Evolutionary conservation across 2,888 invertebrate species (phyloP).

Genomic region (Acronicta aceris): DNA sequence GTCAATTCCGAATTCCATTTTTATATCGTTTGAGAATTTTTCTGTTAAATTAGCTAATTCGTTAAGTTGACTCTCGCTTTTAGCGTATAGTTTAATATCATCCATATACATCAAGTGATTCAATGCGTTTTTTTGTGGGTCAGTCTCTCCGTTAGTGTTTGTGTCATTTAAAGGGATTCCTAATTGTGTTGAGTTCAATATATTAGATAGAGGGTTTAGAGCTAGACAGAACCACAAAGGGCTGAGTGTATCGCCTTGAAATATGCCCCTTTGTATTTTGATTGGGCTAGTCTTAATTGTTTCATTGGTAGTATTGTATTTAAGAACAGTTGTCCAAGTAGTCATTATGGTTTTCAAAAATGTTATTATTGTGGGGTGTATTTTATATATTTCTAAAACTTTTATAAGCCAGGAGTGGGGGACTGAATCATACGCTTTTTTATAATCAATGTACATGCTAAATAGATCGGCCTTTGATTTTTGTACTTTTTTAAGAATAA

Average conservation of each 20-base stretch:
- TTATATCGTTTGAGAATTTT: too few relatives aligned
- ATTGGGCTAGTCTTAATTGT: slow-evolving; percentile 15
- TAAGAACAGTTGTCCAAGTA: slow-evolving; percentile 19
- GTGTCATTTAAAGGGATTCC: slow-evolving; percentile 7
- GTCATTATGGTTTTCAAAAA: slow-evolving; percentile 12
- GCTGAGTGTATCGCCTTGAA: slow-evolving; percentile 34
- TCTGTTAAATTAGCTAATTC: slow-evolving; percentile 7
- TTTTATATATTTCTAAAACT: slow-evolving; percentile 30
- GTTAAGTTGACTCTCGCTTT: slow-evolving; percentile 9
- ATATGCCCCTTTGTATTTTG: neutral
- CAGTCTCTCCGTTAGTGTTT: neutral
- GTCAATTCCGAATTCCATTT: too few relatives aligned
- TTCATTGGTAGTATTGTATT: neutral
- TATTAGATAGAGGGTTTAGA: slow-evolving; percentile 26
- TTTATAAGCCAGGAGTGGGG: slow-evolving; percentile 25
- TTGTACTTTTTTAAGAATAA: slow-evolving; percentile 2
- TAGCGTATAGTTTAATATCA: neutral
- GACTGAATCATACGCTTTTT: neutral
- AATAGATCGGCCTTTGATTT: slow-evolving; percentile 16
- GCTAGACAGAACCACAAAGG: slow-evolving; percentile 39
- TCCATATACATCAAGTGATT: slow-evolving; percentile 21
- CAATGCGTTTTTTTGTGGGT: neutral
- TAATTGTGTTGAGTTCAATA: neutral
- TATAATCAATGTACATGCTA: slow-evolving; percentile 1
- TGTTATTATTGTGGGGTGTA: neutral